Base-by-base conservation (phyloP, 2,113 vertebrate species). In the Propithecus coquereli region DNA sequence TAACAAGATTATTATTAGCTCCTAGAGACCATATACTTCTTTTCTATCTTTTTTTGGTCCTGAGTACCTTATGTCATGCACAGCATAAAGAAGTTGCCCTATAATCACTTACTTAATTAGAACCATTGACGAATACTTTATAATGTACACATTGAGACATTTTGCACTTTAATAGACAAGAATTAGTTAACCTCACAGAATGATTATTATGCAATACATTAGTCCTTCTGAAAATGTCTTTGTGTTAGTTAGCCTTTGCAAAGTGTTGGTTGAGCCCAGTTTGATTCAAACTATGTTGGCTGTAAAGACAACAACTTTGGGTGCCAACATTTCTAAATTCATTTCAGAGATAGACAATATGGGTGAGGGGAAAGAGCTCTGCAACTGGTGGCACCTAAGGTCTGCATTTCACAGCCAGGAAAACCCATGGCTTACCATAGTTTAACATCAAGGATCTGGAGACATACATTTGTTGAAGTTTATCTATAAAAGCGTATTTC, bases 211-310 rank as follows among this genome's bases (percentile, higher is more conserved):
- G 13, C 47, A 63, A 5, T 50, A 61, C 16, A 14, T 92, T 84
- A 74, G 52, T 14, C 52, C 54, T 80, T 73, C 63, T 65, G 66
- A 95, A 68, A 96, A 66, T 94, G 32, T 25, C n/a, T 80, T 77
- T 90, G 45, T 94, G 81, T 61, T 82, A 18, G 22, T 93, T 89
- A 93, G 40, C 86, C 81, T 85, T 95, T 87, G 50, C 25, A 66
- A 88, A 87, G 12, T 94, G 30, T 88, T 32, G 0, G 2, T 83
- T 65, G 22, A 73, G 22, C 50, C 37, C 27, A 20, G 2, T 96
- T 92, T 88, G n/a, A 96, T 59, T 95, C 54, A 61, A 0, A 57
- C 32, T 68, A 34, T 87, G 8, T 82, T 89, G 13, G 18, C 30
- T 52, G 12, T 63, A 87, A 80, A 83, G 79, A 63, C 32, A 76